Evolutionary conservation across 2,888 invertebrate species (phyloP).

Genomic region (Alcis repandata): DNA sequence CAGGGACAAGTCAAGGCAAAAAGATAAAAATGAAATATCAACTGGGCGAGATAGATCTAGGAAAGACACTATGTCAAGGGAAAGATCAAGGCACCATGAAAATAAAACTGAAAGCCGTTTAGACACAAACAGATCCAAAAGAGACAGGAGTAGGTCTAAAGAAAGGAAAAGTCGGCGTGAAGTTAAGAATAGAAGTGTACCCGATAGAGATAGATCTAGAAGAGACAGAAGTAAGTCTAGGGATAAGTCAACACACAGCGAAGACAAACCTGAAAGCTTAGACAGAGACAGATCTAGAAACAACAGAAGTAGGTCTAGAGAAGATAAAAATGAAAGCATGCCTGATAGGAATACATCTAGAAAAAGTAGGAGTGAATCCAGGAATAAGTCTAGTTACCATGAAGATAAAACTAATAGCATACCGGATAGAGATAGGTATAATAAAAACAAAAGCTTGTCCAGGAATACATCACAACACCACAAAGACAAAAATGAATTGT

Average conservation of each 20-base stretch:
- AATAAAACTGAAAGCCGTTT: conserved; percentile 38
- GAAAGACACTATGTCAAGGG: conserved; percentile 4
- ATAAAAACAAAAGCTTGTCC: neutral
- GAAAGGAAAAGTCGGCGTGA: conserved; percentile 1
- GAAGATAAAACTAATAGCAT: conserved; percentile 35
- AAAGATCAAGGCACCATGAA: conserved; percentile 1
- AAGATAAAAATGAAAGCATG: neutral
- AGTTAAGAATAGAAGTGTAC: neutral
- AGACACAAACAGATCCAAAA: conserved; percentile 22
- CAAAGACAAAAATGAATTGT: neutral
- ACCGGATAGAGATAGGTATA: conserved; percentile 13
- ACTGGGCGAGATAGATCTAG: conserved; percentile 8
- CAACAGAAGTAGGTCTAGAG: neutral
- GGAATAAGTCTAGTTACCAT: neutral
- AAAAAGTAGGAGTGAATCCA: conserved; percentile 1
- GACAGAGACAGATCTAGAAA: conserved; percentile 7
- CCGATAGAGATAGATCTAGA: conserved; percentile 2
- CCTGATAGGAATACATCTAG: conserved; percentile 7
- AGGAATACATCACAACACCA: neutral
- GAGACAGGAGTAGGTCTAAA: conserved; percentile 20
- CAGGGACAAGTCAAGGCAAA: conserved; percentile 32
- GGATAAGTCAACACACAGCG: neutral
- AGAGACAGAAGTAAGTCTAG: neutral
- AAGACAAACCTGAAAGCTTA: neutral
- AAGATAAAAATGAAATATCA: conserved; percentile 26